phyloP scores from a whole-genome alignment of 2,888 invertebrate genomes.

The Aleiodes leptofemur region DNA sequence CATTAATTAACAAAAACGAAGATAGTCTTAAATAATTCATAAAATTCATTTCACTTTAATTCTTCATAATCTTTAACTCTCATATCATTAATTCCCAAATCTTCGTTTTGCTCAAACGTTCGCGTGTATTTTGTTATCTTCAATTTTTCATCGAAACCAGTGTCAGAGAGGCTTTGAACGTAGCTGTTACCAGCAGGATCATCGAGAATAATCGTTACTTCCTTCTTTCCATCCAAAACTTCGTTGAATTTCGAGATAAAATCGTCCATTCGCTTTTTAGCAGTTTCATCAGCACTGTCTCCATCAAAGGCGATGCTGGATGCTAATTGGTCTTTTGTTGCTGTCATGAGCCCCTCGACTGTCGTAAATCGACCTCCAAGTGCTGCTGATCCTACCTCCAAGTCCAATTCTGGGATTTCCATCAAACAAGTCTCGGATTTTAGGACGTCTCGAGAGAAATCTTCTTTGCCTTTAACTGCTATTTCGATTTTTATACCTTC shows the following conservation, averaged over 20 bases:
- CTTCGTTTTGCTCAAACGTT: slow-evolving; percentile 94
- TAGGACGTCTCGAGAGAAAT: slow-evolving; percentile 94
- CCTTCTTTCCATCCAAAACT: slow-evolving; percentile 79
- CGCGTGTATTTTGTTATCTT: slow-evolving; percentile 88
- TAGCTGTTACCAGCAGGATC: slow-evolving; percentile 99
- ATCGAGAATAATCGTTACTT: slow-evolving; percentile 89
- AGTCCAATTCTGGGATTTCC: slow-evolving; percentile 90
- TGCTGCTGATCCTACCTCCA: slow-evolving; percentile 90
- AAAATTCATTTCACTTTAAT: slow-evolving; percentile 1
- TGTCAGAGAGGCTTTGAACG: slow-evolving; percentile 86
- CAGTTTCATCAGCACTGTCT: slow-evolving; percentile 81
- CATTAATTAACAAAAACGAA: too few species aligned
- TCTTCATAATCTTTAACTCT: slow-evolving; percentile 88
- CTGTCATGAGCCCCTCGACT: slow-evolving; percentile 90
- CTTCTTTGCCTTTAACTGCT: slow-evolving; percentile 81
- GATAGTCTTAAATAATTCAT: neutral
- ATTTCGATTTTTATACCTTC: slow-evolving; percentile 88
- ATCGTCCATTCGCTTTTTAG: slow-evolving; percentile 77
- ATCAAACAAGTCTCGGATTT: slow-evolving; percentile 93
- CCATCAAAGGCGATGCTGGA: slow-evolving; percentile 83
- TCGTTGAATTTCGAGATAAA: slow-evolving; percentile 83
- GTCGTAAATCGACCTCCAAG: slow-evolving; percentile 96
- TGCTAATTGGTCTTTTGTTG: slow-evolving; percentile 86
- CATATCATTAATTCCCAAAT: slow-evolving; percentile 96
- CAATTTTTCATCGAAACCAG: slow-evolving; percentile 83